Base-by-base conservation (phyloP, 1,140 invertebrate genomes). In the Macrotrachela quadricornifera region DNA sequence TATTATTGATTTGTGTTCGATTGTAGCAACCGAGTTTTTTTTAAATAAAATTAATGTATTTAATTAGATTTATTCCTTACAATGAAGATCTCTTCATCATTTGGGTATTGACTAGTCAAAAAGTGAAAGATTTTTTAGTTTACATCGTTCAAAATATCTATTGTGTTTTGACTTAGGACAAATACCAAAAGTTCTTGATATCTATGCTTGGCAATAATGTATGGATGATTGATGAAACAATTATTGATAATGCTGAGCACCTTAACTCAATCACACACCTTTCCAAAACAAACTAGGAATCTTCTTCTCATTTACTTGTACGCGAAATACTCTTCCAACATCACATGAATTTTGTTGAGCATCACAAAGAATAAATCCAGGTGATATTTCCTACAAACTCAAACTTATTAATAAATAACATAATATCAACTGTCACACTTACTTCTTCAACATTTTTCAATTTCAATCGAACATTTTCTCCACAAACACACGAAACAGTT, bases 1-100 rank as follows among this genome's bases (percentile, higher is more conserved):
- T 63, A 99, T 97, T 63, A 99, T 97, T 61, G 87, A 94, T 74
- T 95, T 97, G 73, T 94, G 86, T 74, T 99, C 94, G 64, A 97
- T 74, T 66, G 97, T 95, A 54, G 92, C 87, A 58, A 97, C 82
- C 77, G 80, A 61, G 8, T n/a, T 16, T 45, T 37, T n/a, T 13
- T 30, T 21, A 13, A 21, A 36, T 37, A 16, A 30, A 14, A 45
- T 38, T 13, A 38, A 45, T 17, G 21, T 10, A 42, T 13, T 53
- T n/a, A n/a, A n/a, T 54, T 58, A n/a, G 45, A 57, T n/a, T n/a
- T n/a, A n/a, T n/a, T n/a, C n/a, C n/a, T n/a, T n/a, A n/a, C n/a
- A n/a, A n/a, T n/a, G n/a, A n/a, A n/a, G n/a, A n/a, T n/a, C n/a
- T n/a, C n/a, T n/a, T n/a, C n/a, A n/a, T n/a, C n/a, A n/a, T n/a